A percentile compares a stretch with the other conserved stretches of the same genome.
These are phyloP conservation scores for Oryctolagus cuniculus DNA, from an alignment of 2,113 vertebrate genomes.

Conservation along the genomic window mOryCun1.1 NC_091440.1:110504001-110504500, in stretches of 20 bases:
- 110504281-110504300: neutral
- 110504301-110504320: constrained; percentile 20
- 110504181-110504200: neutral
- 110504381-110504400: no score
- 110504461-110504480: no score
- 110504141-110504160: neutral
- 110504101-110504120: neutral
- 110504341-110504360: no score
- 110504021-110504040: no score
- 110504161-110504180: neutral
- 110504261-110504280: neutral
- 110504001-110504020: no score
- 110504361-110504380: no score
- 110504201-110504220: neutral
- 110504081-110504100: neutral
- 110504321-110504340: neutral
- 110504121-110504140: neutral
- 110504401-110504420: no score
- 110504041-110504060: no score
- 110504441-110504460: no score
- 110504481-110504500: no score
- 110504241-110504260: neutral
- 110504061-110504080: no score
- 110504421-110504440: no score
- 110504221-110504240: neutral